A percentile compares a stretch with the other conserved stretches of the same genome.
Evolutionary conservation across 1,140 invertebrate genomes (phyloP).

Genomic region (Magallana angulata): DNA sequence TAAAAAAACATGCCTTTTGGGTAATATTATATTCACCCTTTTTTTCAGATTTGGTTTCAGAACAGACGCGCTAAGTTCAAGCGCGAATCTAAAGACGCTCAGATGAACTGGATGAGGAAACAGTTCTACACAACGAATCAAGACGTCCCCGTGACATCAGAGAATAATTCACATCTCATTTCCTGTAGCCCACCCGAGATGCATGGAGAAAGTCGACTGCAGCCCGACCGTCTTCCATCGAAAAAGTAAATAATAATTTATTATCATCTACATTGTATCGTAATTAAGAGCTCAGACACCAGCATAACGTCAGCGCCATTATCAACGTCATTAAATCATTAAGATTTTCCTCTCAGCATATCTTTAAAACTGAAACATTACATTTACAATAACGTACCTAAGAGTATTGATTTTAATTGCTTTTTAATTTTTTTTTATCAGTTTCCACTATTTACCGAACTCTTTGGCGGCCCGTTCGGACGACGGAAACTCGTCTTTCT

Average conservation of each 20-base stretch:
- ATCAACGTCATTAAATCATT: background rate
- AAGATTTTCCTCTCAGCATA: no score
- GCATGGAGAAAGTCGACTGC: background rate
- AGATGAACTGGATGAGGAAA: conserved; percentile 67
- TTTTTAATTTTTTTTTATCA: background rate
- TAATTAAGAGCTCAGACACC: background rate
- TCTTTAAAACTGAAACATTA: no score
- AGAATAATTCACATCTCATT: background rate
- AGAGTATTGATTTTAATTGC: background rate
- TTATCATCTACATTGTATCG: background rate
- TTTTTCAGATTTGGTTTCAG: conserved; percentile 70
- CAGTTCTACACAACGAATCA: conserved; percentile 53
- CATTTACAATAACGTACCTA: no score
- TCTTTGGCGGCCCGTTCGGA: background rate
- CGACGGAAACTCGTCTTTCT: background rate
- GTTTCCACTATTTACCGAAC: background rate
- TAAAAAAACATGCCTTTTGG: background rate
- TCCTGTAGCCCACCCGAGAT: background rate
- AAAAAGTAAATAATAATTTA: background rate
- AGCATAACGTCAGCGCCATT: background rate
- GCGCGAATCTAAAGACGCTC: conserved; percentile 57
- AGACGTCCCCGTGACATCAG: background rate
- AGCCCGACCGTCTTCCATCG: background rate
- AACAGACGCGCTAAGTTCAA: conserved; percentile 69
- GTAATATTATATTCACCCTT: background rate